Evolutionary conservation across 2,113 vertebrate species (phyloP), one percentile per base, ranked within the genome.

Genomic region (Halichoerus grypus): DNA sequence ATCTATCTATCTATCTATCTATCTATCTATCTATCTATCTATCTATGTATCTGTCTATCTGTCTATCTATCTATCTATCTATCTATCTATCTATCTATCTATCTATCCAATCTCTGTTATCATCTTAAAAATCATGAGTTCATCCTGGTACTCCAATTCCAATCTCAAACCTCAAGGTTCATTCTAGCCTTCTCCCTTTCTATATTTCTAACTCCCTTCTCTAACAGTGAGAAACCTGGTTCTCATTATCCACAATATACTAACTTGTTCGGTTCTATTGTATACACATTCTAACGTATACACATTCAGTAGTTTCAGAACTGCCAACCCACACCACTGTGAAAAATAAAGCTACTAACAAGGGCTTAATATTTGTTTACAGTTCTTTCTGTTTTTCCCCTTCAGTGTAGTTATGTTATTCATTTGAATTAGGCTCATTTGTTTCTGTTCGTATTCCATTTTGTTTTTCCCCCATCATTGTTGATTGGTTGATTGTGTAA

Each of bases 371-470:
- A 96, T 88, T 31, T 88, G 55, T 84, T 92, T 49, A 88, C 21
- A 77, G 7, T 63, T 49, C 42, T 71, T 49, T 91, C 59, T 63
- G 4, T 21, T 88, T 86, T 55, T 21, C n/a, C 31, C 9, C 4
- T 96, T 94, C 36, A 94, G 18, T 79, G 39, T 80, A 92, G 42
- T 84, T 39, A 28, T 28, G 0, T 57, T 92, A 88, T 59, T 87
- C 39, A 77, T 51, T 85, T 96, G 46, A 92, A 92, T 74, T 80
- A 71, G 46, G 57, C 33, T 84, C 12, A 55, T 96, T 84, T 94
- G 55, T 94, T 94, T 94, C n/a, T 93, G 21, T 72, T 88, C 79
- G 24, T 88, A 46, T 94, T 92, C 39, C 61, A 77, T 96, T 82
- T 88, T 77, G 33, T 76, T 55, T 42, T 24, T 36, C 53, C n/a